A percentile compares a stretch with the other conserved stretches of the same genome.
Conservation (phyloP, 2,797 vertebrate species). For the Rousettus madagascariensis region DNA sequence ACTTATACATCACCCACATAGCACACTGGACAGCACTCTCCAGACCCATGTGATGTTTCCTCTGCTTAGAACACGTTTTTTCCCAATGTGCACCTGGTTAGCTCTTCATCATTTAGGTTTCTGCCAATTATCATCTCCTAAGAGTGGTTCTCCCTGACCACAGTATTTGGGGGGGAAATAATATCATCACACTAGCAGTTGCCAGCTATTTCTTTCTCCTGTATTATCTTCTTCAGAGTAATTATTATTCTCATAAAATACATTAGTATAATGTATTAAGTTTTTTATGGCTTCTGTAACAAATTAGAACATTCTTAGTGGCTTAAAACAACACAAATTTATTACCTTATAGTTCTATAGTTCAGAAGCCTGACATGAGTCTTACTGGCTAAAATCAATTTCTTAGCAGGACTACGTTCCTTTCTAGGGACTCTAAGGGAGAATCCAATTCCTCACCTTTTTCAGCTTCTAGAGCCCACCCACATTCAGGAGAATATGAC, state of each 20-base stretch:
- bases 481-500: not conserved
- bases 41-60: not conserved
- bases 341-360: not conserved
- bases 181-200: not conserved
- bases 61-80: not conserved
- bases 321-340: not conserved
- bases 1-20: not conserved
- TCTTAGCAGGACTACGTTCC: not conserved
- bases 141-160: not conserved
- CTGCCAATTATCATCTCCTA: not conserved
- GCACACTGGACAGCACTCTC: not conserved
- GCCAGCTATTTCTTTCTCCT: not conserved
- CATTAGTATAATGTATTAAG: not conserved
- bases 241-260: not conserved
- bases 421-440: not conserved
- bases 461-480: not conserved
- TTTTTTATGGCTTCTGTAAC: not conserved
- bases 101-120: not conserved
- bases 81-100: not conserved
- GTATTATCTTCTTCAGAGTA: not conserved
- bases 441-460: not conserved
- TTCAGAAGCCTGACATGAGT: not conserved
- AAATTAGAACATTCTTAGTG: not conserved
- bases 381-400: not conserved
- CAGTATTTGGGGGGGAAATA: no score